Evolutionary conservation across 2,888 invertebrate genomes (phyloP).

Genomic region (Parnassius smintheus): DNA sequence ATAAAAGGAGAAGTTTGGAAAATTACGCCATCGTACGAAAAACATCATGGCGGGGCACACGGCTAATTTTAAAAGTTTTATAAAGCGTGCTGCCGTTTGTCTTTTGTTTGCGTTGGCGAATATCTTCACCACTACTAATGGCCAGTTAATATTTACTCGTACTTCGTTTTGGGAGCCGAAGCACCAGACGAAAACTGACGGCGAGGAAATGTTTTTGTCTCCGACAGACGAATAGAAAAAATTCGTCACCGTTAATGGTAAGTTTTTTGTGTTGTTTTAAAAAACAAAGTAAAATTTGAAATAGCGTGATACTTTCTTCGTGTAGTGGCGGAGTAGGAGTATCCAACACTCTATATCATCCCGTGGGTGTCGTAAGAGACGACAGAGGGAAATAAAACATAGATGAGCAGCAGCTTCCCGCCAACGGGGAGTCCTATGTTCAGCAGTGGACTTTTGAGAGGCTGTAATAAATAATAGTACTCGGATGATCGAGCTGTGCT

Average conservation of each 20-base stretch:
- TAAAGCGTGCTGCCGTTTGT: conserved; percentile 31
- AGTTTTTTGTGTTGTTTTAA: background rate
- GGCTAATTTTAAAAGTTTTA: conserved; percentile 25
- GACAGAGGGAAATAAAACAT: too few species aligned
- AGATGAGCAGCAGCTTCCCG: too few species aligned
- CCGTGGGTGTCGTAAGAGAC: too few species aligned
- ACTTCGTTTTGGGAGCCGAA: conserved; percentile 80
- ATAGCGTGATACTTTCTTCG: too few species aligned
- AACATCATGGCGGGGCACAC: conserved; percentile 31
- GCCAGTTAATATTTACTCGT: conserved; percentile 75
- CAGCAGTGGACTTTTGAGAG: too few species aligned
- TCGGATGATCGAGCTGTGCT: too few species aligned
- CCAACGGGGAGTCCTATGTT: too few species aligned
- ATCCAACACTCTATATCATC: too few species aligned
- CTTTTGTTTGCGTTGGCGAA: conserved; percentile 43
- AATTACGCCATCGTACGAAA: conserved; percentile 29
- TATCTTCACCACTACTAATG: conserved; percentile 47
- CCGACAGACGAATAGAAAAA: conserved; percentile 29
- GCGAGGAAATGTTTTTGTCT: conserved; percentile 33
- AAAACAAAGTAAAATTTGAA: too few species aligned
- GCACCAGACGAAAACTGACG: conserved; percentile 75
- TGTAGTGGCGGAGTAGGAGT: too few species aligned
- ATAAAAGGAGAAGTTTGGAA: conserved; percentile 36
- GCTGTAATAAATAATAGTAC: too few species aligned
- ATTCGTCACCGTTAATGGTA: background rate